Conservation (phyloP, 2,888 invertebrate species). For the Chrysodeixis includens region DNA sequence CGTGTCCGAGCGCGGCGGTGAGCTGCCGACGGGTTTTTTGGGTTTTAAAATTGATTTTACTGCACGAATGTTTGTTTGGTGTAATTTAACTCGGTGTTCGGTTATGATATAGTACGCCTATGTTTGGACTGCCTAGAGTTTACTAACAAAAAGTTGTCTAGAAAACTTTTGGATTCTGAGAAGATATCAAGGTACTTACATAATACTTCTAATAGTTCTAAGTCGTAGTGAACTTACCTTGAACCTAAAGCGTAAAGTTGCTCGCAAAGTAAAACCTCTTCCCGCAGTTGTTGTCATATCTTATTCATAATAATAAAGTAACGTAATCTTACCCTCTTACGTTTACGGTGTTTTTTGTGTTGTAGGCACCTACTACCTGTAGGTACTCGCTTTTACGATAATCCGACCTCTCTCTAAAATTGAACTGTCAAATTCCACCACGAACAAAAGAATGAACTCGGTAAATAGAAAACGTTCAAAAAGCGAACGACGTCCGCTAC, state of each 20-base stretch:
- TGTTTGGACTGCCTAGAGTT: background rate
- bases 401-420: slow-evolving; percentile 57
- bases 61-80: slow-evolving; percentile 20
- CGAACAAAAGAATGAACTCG: slow-evolving; percentile 57
- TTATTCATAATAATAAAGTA: slow-evolving; percentile 42
- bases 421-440: slow-evolving; percentile 66
- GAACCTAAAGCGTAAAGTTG: background rate
- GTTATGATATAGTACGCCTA: background rate
- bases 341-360: slow-evolving; percentile 40
- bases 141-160: background rate
- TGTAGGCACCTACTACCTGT: slow-evolving; percentile 22
- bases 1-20: slow-evolving; percentile 56
- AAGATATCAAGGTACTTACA: background rate
- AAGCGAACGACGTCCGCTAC: slow-evolving; percentile 63
- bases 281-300: slow-evolving; percentile 17
- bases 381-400: slow-evolving; percentile 37
- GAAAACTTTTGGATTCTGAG: background rate
- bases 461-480: slow-evolving; percentile 62
- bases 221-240: background rate
- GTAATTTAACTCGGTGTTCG: slow-evolving; percentile 11
- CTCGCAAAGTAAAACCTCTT: slow-evolving; percentile 15
- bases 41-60: slow-evolving; percentile 41
- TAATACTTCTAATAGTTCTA: background rate
- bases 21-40: slow-evolving; percentile 47
- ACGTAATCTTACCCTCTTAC: slow-evolving; percentile 23